Evolutionary conservation across 1,140 invertebrate genomes (phyloP), one percentile per base, ranked within the genome.

Genomic region (Macrotrachela quadricornifera): DNA sequence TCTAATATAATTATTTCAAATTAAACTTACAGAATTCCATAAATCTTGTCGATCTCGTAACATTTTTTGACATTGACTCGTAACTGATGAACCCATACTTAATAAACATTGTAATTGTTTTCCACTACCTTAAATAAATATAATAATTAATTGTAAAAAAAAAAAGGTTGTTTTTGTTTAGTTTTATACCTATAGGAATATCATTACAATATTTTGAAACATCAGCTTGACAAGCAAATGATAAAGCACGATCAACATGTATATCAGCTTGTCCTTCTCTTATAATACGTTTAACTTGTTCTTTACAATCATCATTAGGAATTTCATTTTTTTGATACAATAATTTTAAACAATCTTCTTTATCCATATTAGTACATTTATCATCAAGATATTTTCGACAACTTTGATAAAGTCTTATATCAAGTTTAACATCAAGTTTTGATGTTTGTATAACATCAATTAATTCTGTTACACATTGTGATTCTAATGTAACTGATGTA

Each of bases 201-300:
- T 82, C 77, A 58, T 76, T 76, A 66, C 88, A 95, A 63, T 79
- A 82, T 60, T 81, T 80, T 14, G 79, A 71, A 11, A 92, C 71
- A 60, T 77, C 76, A 14, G 64, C 57, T 39, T 62, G 61, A 61
- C 76, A 77, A 1, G 70, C 69, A 41, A 66, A 61, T 56, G 73
- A 65, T 6, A 77, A 64, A 18, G 71, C 38, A 11, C 75, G 75
- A 62, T 77, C 76, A 11, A 75, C 64, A 56, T 78, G 73, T 44
- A 78, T 71, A 61, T 77, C 76, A n/a, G 74, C 67, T 52, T 73
- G 56, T 46, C 67, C 64, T 66, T 76, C 68, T 50, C 69, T 63
- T 14, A 74, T 69, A 71, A 68, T 77, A 74, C 68, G 60, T 1
- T 81, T 83, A 30, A 95, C 77, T 39, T 57, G 42, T n/a, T 15